Conservation (phyloP, 2,888 invertebrate species). For the Petrolisthes cinctipes region DNA sequence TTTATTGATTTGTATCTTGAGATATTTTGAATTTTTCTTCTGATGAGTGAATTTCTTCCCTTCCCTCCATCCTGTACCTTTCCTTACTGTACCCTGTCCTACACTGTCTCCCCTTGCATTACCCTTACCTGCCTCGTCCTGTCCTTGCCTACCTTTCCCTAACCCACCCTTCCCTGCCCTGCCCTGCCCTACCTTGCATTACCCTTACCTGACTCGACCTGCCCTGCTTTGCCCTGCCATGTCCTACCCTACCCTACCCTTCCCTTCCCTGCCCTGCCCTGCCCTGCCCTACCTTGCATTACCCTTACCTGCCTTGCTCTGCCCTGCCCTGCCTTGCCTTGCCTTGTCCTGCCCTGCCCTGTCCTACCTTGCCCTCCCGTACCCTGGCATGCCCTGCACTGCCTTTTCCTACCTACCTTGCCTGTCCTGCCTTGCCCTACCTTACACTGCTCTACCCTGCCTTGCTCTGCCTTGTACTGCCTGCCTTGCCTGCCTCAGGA, state of each 20-base stretch:
- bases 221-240: slow-evolving; percentile 16
- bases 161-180: neutral
- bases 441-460: slow-evolving; percentile 3
- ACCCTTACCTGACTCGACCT: neutral
- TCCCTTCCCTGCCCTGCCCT: neutral
- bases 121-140: neutral
- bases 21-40: neutral
- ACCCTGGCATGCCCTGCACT: neutral
- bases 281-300: neutral
- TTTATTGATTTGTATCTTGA: neutral
- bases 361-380: neutral
- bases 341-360: neutral
- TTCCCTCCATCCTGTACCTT: slow-evolving; percentile 4
- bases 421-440: neutral
- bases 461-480: slow-evolving; percentile 4
- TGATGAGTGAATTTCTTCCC: slow-evolving; percentile 10
- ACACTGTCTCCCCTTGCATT: neutral
- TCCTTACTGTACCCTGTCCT: neutral
- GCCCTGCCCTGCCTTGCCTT: neutral
- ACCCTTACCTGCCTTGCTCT: neutral
- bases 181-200: neutral
- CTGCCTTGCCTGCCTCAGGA: slow-evolving; percentile 14
- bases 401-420: neutral
- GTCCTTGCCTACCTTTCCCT: slow-evolving; percentile 1
- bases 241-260: neutral